Conservation (phyloP, 2,797 vertebrate genomes). For the Gadopsis marmoratus region DNA sequence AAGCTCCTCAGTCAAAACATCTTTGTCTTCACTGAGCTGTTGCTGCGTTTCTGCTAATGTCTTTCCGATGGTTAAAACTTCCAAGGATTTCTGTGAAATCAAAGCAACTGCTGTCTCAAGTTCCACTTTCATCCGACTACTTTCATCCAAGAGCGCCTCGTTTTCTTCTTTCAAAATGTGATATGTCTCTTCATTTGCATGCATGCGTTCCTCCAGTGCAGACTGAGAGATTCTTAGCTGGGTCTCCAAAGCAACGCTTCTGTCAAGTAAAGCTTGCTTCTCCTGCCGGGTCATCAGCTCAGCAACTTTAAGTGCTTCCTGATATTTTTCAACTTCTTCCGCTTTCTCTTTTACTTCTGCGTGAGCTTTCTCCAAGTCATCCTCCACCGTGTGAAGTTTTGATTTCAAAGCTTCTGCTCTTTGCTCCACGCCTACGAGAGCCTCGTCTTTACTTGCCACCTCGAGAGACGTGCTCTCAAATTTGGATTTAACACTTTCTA, state of each 20-base stretch:
- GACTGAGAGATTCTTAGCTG: slow-evolving; percentile 62
- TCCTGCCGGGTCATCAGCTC: slow-evolving; percentile 62
- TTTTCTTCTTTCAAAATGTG: slow-evolving; percentile 60
- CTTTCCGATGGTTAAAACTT: slow-evolving; percentile 69
- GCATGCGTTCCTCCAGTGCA: slow-evolving; percentile 58
- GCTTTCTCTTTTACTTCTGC: slow-evolving; percentile 65
- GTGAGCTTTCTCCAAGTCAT: slow-evolving; percentile 72
- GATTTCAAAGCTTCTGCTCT: slow-evolving; percentile 64
- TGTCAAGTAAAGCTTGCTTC: slow-evolving; percentile 59
- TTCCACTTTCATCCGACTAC: slow-evolving; percentile 66
- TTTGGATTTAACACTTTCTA: slow-evolving; percentile 62
- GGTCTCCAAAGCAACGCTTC: slow-evolving; percentile 57
- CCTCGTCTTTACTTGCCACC: slow-evolving; percentile 65
- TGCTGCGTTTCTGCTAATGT: slow-evolving; percentile 62
- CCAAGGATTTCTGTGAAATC: slow-evolving; percentile 75
- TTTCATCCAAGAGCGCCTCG: slow-evolving; percentile 63
- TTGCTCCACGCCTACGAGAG: slow-evolving; percentile 61
- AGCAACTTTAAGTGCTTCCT: slow-evolving; percentile 43
- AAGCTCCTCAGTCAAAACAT: slow-evolving; percentile 40
- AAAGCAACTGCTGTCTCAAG: slow-evolving; percentile 68
- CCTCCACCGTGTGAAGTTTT: slow-evolving; percentile 61
- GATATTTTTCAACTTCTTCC: slow-evolving; percentile 60
- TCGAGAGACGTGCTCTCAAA: slow-evolving; percentile 54
- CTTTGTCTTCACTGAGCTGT: slow-evolving; percentile 68
- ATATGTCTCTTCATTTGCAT: slow-evolving; percentile 64